Base-by-base conservation (phyloP, 1,140 invertebrate species). In the Fopius arisanus region DNA sequence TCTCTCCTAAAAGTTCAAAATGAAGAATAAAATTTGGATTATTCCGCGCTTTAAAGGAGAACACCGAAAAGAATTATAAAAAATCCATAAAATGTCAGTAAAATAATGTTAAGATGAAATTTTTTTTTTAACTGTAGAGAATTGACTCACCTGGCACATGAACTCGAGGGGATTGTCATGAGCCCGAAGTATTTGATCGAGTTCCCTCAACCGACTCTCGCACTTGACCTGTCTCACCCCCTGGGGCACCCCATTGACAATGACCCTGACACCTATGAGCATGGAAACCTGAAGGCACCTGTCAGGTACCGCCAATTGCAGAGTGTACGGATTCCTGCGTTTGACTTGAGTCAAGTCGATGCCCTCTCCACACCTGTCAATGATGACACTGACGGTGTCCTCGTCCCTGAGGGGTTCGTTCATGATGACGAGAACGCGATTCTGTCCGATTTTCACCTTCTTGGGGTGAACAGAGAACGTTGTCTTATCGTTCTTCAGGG, bases 141-240 rank as follows among this genome's bases (percentile, higher is more conserved):
- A 5, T 10, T 7, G 2, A 16, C 72, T 80, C 89, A 94, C 93
- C 90, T 95, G 94, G 77, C 95, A 95, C 92, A 96, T 94, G 80
- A 96, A 96, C 81, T 95, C 93, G 33, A 96, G 85, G 0, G 95
- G 95, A 85, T 94, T 94, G 76, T 95, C 93, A 41, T 92, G 91
- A 0, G 92, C 91, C 43, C 93, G 86, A 33, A 96, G 88, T 72
- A 96, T 90, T 79, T 95, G 93, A 82, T 96, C 95, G 71, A 96
- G 85, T 84, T 96, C 95, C 28, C 94, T 88, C 26, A 96, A 87
- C 70, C 93, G 90, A 79, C 94, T 95, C 85, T 96, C 94, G 83
- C 94, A 96, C 83, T 96, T 96, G 66, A 96, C 92, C 79, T 94
- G 93, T 12, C 93, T 88, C 14, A 92, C 90, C 0, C 95, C 95